These are phyloP conservation scores for Drosophila triauraria DNA, from an alignment of 1,140 invertebrate species.

Conservation along the genomic window DNA sequence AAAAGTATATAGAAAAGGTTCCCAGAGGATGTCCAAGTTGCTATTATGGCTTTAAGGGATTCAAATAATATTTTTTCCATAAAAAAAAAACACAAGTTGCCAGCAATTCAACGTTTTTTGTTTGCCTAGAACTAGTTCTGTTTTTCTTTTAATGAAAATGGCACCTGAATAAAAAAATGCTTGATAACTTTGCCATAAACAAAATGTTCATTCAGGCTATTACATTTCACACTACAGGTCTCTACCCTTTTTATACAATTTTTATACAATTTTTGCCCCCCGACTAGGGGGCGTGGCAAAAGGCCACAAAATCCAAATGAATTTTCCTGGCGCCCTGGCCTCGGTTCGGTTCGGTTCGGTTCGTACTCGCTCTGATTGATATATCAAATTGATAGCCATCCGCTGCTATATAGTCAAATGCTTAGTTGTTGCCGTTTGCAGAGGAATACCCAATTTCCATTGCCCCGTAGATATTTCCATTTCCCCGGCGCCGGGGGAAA, in stretches of 20 bases:
- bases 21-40: too few relatives aligned
- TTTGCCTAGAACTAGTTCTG: too few relatives aligned
- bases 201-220: constrained; percentile 20
- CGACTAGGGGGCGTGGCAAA: background rate
- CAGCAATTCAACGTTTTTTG: too few relatives aligned
- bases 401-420: constrained; percentile 42
- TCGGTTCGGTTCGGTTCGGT: background rate
- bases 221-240: constrained; percentile 3
- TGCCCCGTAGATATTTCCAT: constrained; percentile 31
- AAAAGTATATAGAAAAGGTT: background rate
- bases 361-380: constrained; percentile 64
- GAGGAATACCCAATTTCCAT: constrained; percentile 36
- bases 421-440: constrained; percentile 34
- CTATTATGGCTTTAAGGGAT: too few relatives aligned
- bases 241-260: background rate
- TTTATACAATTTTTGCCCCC: too few relatives aligned
- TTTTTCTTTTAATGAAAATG: background rate
- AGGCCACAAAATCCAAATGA: constrained; percentile 26
- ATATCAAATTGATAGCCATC: constrained; percentile 77
- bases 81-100: too few relatives aligned
- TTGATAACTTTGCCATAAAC: constrained; percentile 9
- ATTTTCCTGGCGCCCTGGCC: constrained; percentile 5
- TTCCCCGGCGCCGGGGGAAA: constrained; percentile 7
- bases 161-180: background rate
- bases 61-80: too few relatives aligned